phyloP scores from a whole-genome alignment of 2,113 vertebrate genomes.

The Lamprologus tigripictilis region DNA sequence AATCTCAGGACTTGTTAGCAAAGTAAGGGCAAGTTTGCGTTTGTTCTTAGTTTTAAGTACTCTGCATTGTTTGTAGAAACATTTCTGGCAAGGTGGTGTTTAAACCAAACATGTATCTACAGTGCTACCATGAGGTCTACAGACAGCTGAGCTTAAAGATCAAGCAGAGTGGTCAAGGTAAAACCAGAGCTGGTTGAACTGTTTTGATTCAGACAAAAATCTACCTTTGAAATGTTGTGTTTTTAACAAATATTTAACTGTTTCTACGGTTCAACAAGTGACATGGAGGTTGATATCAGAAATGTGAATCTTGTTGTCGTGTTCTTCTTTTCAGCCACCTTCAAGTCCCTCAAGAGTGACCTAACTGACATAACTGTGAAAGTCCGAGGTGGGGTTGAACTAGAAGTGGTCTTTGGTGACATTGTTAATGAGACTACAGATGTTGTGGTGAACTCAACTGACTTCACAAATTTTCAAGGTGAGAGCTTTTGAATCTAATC shows the following conservation, averaged over 20 bases:
- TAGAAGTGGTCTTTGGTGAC: conserved; percentile 59
- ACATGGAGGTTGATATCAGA: background rate
- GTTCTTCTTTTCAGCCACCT: background rate
- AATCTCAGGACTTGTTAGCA: background rate
- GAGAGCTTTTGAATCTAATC: background rate
- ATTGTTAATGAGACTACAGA: conserved; percentile 62
- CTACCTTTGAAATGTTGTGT: background rate
- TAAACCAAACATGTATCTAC: background rate
- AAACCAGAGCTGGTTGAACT: background rate
- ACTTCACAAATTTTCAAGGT: conserved; percentile 42
- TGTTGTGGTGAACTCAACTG: conserved; percentile 63
- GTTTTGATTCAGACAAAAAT: background rate
- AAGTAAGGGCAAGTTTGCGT: rapidly evolving
- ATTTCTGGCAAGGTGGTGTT: background rate
- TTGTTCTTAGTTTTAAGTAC: background rate
- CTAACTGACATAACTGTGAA: conserved; percentile 33
- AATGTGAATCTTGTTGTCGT: rapidly evolving
- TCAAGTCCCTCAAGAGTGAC: conserved; percentile 35
- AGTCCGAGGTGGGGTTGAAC: background rate
- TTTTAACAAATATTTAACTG: background rate
- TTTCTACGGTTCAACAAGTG: background rate
- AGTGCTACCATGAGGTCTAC: conserved; percentile 40
- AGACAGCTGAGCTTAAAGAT: conserved; percentile 16
- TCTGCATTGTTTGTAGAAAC: background rate
- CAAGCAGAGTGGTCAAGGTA: conserved; percentile 34